Conservation (phyloP, 2,113 vertebrate species). For the Paradoxurus hermaphroditus region DNA sequence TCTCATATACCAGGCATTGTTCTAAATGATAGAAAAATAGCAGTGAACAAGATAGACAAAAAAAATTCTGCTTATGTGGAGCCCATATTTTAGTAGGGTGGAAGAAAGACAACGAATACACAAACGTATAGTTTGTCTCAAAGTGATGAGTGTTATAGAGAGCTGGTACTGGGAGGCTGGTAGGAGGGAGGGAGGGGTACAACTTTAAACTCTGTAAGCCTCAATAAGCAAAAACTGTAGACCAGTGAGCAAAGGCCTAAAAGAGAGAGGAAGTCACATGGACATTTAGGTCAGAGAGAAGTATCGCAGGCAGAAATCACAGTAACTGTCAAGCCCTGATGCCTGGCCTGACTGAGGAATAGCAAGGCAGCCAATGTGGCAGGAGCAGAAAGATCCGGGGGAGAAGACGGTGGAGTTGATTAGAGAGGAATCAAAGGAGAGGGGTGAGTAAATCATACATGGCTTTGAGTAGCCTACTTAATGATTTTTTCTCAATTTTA, state of each 20-base stretch:
- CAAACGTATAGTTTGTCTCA: neutral
- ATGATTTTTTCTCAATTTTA: neutral
- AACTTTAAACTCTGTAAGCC: neutral
- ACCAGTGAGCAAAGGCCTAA: neutral
- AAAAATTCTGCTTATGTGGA: neutral
- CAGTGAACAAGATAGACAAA: neutral
- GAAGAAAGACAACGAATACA: conserved; percentile 29
- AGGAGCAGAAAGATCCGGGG: neutral
- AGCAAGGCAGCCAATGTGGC: neutral
- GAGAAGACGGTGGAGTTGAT: neutral
- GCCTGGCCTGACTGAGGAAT: neutral
- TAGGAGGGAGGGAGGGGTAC: neutral
- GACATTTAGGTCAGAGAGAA: neutral
- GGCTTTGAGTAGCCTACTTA: neutral
- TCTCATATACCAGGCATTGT: neutral
- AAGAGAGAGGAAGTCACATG: neutral
- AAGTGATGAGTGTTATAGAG: neutral
- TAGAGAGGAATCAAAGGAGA: conserved; percentile 5
- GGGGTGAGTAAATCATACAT: neutral
- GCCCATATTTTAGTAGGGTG: neutral
- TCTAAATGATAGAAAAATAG: neutral
- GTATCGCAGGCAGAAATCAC: neutral
- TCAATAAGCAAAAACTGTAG: neutral
- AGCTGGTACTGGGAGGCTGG: neutral
- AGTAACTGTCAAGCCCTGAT: neutral